Conservation (phyloP, 1,140 invertebrate species). For the Propsilocerus akamusi region DNA sequence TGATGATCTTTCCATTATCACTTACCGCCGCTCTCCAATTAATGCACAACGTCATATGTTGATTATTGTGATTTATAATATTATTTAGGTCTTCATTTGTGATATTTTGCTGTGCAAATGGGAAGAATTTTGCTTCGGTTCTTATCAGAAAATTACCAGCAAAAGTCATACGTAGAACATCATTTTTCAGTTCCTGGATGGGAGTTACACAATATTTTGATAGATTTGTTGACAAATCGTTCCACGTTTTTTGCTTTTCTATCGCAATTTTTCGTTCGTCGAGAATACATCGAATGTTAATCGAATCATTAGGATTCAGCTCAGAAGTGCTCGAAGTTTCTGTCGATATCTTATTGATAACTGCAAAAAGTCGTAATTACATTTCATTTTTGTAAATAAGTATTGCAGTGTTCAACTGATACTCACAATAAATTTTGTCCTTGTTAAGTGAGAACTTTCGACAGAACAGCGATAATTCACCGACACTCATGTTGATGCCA, state of each 20-base stretch:
- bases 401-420: background rate
- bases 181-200: background rate
- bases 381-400: background rate
- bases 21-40: constrained; percentile 17
- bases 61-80: constrained; percentile 12
- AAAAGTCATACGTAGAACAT: constrained; percentile 6
- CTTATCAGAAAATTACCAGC: constrained; percentile 19
- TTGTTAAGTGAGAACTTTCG: constrained; percentile 15
- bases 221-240: background rate
- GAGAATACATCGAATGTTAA: background rate
- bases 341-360: constrained; percentile 14
- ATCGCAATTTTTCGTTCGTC: background rate
- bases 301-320: background rate
- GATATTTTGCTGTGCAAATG: constrained; percentile 15
- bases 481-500: constrained; percentile 31
- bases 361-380: constrained; percentile 8
- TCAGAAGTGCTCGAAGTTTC: background rate
- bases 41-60: constrained; percentile 17
- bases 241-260: background rate
- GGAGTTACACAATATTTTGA: background rate
- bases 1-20: constrained; percentile 10
- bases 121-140: constrained; percentile 16
- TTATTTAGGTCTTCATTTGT: constrained; percentile 21
- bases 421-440: constrained; percentile 16
- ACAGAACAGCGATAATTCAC: constrained; percentile 17